Conservation (phyloP, 2,888 invertebrate species). For the Mystacides longicornis region DNA sequence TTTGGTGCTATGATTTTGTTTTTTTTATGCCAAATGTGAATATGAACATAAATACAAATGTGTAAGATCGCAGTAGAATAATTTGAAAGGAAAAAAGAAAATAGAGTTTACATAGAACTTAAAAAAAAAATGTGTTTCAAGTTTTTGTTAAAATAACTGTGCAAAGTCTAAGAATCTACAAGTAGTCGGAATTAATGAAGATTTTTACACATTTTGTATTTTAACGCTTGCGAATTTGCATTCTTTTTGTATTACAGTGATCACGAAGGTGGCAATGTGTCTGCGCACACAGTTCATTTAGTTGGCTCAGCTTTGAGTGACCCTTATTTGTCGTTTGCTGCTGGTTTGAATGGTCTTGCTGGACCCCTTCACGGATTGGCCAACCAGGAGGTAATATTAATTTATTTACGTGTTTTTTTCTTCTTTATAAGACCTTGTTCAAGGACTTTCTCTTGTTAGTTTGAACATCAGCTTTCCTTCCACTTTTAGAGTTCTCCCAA, state of each 20-base stretch:
- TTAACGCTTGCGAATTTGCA: conserved; percentile 6
- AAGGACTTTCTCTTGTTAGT: too few species aligned
- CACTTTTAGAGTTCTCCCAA: too few species aligned
- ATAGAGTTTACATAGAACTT: too few species aligned
- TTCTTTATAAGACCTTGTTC: too few species aligned
- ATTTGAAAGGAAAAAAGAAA: too few species aligned
- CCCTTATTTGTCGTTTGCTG: conserved; percentile 78
- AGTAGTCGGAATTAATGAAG: too few species aligned
- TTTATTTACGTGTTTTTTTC: too few species aligned
- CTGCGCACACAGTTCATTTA: conserved; percentile 81
- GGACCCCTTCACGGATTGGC: conserved; percentile 86
- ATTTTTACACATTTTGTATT: neutral
- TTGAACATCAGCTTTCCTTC: too few species aligned
- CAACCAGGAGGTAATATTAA: conserved; percentile 63
- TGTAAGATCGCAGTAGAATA: neutral
- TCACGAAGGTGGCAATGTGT: conserved; percentile 87
- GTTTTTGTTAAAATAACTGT: too few species aligned
- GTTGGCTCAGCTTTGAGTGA: conserved; percentile 83
- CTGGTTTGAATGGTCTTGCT: conserved; percentile 80
- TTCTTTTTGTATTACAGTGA: conserved; percentile 38
- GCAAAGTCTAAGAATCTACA: too few species aligned
- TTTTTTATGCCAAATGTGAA: neutral
- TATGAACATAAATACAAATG: neutral
- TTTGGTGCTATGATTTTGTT: conserved; percentile 9
- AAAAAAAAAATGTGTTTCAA: too few species aligned